Conservation (phyloP, 1,140 invertebrate genomes). For the Teleogryllus occipitalis region DNA sequence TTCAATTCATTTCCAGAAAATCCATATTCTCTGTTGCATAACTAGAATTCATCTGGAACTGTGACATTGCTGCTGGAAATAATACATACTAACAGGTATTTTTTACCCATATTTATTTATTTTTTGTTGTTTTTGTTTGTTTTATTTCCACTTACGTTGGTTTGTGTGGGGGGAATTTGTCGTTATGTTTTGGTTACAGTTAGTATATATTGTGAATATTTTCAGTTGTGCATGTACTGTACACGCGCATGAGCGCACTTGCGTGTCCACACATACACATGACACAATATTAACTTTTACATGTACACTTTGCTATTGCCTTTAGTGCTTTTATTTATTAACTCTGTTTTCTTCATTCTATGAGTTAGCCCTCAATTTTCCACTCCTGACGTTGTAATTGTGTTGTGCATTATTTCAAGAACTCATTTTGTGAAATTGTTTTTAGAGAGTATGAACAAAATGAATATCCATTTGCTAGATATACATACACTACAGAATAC, state of each 20-base stretch:
- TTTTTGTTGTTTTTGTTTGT: neutral
- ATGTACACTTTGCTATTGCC: too few species aligned
- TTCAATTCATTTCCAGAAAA: conserved; percentile 14
- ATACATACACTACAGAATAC: conserved; percentile 75
- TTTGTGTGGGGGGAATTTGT: too few species aligned
- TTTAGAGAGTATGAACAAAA: conserved; percentile 15
- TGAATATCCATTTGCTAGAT: conserved; percentile 35
- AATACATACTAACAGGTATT: neutral
- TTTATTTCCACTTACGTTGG: neutral
- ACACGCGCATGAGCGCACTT: too few species aligned
- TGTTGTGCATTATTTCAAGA: neutral
- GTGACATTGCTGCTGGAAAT: conserved; percentile 25
- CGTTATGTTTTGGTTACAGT: too few species aligned
- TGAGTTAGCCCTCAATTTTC: too few species aligned
- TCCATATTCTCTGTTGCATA: neutral
- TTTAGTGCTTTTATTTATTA: too few species aligned
- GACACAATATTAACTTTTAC: too few species aligned
- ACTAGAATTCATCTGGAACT: conserved; percentile 25
- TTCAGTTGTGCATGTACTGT: too few species aligned
- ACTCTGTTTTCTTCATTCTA: too few species aligned
- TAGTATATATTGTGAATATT: too few species aligned
- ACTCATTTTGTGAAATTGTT: neutral
- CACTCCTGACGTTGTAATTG: neutral
- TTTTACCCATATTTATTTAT: neutral
- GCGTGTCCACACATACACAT: too few species aligned